phyloP scores from a whole-genome alignment of 2,888 invertebrate species.

The Chromoteleia sp. region DNA sequence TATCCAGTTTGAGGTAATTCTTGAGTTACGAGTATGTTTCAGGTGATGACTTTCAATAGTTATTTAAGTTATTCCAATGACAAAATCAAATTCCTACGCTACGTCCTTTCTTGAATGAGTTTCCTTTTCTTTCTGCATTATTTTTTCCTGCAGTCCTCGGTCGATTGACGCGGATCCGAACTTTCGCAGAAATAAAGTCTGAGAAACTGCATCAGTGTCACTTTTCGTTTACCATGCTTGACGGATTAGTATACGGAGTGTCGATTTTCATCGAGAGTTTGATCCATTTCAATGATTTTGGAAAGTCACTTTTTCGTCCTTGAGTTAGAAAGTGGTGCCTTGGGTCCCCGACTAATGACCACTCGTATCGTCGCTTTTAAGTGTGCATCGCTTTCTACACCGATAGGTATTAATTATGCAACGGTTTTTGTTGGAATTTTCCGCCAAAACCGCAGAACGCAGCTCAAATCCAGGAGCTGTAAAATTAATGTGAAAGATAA shows the following conservation, averaged over 20 bases:
- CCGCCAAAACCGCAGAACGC: constrained; percentile 21
- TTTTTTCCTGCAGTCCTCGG: constrained; percentile 7
- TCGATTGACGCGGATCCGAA: constrained; percentile 12
- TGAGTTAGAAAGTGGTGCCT: constrained; percentile 62
- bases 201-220: constrained; percentile 38
- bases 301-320: constrained; percentile 67
- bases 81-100: not conserved
- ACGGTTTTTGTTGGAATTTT: constrained; percentile 29
- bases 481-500: too few species aligned
- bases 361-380: constrained; percentile 55
- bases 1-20: too few species aligned
- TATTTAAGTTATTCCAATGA: too few species aligned
- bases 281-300: constrained; percentile 66
- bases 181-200: constrained; percentile 48
- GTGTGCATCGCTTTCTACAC: constrained; percentile 65
- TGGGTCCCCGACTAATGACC: constrained; percentile 41
- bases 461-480: not conserved
- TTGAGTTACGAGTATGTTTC: too few species aligned
- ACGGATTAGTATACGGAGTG: constrained; percentile 36
- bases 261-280: constrained; percentile 60
- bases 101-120: not conserved
- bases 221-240: constrained; percentile 52
- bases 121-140: not conserved
- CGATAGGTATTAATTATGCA: constrained; percentile 57
- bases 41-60: too few species aligned